Evolutionary conservation across 2,113 vertebrate genomes (phyloP).

Genomic region (Cololabis saira): DNA sequence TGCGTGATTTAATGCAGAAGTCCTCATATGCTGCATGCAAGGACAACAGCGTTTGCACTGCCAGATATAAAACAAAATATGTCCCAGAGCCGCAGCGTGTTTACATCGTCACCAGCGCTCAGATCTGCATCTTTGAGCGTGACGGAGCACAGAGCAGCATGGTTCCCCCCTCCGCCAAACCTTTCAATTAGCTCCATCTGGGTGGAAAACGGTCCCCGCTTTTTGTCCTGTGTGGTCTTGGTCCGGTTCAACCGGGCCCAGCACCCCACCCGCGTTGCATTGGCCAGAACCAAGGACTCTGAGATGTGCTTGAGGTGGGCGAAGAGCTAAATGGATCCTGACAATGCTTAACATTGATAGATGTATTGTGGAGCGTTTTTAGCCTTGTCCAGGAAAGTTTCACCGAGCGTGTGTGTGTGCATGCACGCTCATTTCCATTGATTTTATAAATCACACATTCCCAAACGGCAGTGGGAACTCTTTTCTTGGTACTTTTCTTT

Average conservation of each 20-base stretch:
- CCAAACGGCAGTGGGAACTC: constrained; percentile 14
- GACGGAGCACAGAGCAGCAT: too few species aligned
- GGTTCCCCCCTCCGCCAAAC: constrained; percentile 14
- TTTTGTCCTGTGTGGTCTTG: constrained; percentile 38
- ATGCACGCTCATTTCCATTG: not conserved
- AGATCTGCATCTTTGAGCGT: not conserved
- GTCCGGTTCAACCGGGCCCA: constrained; percentile 10
- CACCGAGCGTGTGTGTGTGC: constrained; percentile 7
- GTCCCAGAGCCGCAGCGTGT: constrained; percentile 5
- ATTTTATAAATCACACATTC: constrained; percentile 2
- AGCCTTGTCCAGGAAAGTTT: constrained; percentile 29
- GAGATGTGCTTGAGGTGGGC: constrained; percentile 23
- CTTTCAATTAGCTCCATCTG: constrained; percentile 18
- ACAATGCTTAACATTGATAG: constrained; percentile 25
- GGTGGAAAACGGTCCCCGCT: constrained; percentile 14
- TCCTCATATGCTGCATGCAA: constrained; percentile 27
- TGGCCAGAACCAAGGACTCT: constrained; percentile 18
- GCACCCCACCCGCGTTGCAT: not conserved
- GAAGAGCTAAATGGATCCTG: constrained; percentile 30
- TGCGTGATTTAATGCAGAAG: constrained; percentile 27
- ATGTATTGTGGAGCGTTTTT: constrained; percentile 7
- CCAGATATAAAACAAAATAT: not conserved
- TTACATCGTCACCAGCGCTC: constrained; percentile 19
- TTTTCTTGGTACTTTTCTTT: not conserved
- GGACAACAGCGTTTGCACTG: constrained; percentile 1